phyloP scores from a whole-genome alignment of 1,140 invertebrate species.

The Drosophila ficusphila region DNA sequence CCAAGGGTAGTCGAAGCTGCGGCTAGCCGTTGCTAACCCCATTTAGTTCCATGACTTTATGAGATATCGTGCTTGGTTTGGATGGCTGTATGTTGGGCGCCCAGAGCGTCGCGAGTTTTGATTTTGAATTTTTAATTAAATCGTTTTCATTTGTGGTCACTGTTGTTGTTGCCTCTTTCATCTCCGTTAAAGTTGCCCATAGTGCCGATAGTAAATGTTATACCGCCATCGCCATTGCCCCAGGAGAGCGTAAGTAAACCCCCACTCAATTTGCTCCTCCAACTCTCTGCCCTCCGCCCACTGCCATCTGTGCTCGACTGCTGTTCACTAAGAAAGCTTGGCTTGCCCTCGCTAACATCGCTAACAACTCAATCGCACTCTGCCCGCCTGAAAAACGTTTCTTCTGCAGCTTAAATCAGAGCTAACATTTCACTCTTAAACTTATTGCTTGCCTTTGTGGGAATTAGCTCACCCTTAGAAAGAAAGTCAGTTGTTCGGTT shows the following conservation, averaged over 20 bases:
- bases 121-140: slow-evolving; percentile 65
- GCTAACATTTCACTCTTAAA: slow-evolving; percentile 16
- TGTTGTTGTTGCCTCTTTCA: slow-evolving; percentile 60
- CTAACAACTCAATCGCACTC: slow-evolving; percentile 39
- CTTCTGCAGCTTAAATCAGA: slow-evolving; percentile 5
- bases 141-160: slow-evolving; percentile 69
- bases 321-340: slow-evolving; percentile 22
- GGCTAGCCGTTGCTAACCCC: slow-evolving; percentile 7
- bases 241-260: slow-evolving; percentile 78
- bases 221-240: slow-evolving; percentile 74
- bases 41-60: slow-evolving; percentile 2
- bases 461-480: neutral
- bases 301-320: slow-evolving; percentile 8
- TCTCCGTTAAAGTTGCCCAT: slow-evolving; percentile 76
- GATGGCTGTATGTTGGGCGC: slow-evolving; percentile 10
- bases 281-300: slow-evolving; percentile 27
- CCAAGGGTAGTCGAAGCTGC: neutral
- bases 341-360: slow-evolving; percentile 44
- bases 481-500: neutral
- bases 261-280: slow-evolving; percentile 24
- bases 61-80: slow-evolving; percentile 17
- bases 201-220: slow-evolving; percentile 78
- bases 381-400: slow-evolving; percentile 19
- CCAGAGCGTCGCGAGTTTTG: slow-evolving; percentile 46
- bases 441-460: slow-evolving; percentile 16